Evolutionary conservation across 1,140 invertebrate genomes (phyloP).

Genomic region (Catajapyx aquilonaris): DNA sequence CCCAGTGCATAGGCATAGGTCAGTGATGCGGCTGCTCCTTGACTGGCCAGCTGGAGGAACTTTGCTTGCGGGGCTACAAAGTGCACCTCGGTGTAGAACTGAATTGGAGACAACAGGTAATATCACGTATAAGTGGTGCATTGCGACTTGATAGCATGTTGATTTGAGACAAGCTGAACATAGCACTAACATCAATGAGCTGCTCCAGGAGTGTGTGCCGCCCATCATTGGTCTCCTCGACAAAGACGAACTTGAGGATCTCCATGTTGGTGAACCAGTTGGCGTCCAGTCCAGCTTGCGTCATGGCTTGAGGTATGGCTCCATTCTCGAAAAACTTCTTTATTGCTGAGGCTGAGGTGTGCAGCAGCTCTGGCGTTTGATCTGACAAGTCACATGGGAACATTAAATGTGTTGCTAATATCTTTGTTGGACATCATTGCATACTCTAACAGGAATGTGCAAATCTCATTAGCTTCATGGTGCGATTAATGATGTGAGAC

Average conservation of each 20-base stretch:
- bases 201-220: constrained; percentile 13
- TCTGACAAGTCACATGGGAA: constrained; percentile 25
- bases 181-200: constrained; percentile 14
- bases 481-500: too few species aligned
- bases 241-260: constrained; percentile 20
- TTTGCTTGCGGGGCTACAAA: constrained; percentile 16
- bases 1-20: constrained; percentile 15
- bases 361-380: constrained; percentile 23
- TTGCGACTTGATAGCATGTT: too few species aligned
- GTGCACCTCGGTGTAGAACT: constrained; percentile 22
- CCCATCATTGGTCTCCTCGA: constrained; percentile 17
- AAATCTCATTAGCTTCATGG: too few species aligned
- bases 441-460: not conserved
- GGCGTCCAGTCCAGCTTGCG: constrained; percentile 17
- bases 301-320: constrained; percentile 23
- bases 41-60: constrained; percentile 16
- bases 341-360: not conserved
- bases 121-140: too few species aligned
- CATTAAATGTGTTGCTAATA: too few species aligned
- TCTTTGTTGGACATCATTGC: not conserved
- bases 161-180: too few species aligned
- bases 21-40: constrained; percentile 12
- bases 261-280: constrained; percentile 2
- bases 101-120: constrained; percentile 7
- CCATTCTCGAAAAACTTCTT: constrained; percentile 24